Evolutionary conservation across 2,113 vertebrate species (phyloP).

Genomic region (Ptilonorhynchus violaceus): DNA sequence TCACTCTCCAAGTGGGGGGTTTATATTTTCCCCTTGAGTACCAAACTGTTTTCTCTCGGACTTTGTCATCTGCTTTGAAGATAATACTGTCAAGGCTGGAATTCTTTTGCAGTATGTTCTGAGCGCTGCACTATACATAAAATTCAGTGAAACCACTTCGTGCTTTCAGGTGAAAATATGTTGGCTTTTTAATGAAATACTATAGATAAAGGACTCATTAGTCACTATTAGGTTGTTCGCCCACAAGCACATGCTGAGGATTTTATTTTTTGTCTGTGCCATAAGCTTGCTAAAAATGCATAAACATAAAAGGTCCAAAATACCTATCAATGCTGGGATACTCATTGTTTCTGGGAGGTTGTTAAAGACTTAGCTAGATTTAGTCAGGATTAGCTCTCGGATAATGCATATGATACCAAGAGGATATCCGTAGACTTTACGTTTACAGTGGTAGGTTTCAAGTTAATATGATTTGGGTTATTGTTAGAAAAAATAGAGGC

Average conservation of each 20-base stretch:
- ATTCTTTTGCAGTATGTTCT: not conserved
- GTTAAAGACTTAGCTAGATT: constrained; percentile 34
- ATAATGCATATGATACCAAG: not conserved
- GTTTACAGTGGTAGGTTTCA: not conserved
- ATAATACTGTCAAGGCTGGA: not conserved
- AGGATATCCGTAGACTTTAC: not conserved
- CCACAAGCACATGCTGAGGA: not conserved
- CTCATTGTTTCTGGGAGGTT: not conserved
- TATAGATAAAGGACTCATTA: not conserved
- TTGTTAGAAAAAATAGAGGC: not conserved
- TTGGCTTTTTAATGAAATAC: not conserved
- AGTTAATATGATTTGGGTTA: not conserved
- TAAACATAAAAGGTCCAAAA: not conserved
- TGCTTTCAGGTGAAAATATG: not conserved
- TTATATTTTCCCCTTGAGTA: not conserved
- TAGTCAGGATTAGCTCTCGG: constrained; percentile 3
- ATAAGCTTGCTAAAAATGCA: not conserved
- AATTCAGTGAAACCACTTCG: not conserved
- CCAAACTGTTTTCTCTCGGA: not conserved
- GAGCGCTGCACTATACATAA: not conserved
- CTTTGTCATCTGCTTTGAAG: not conserved
- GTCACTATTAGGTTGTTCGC: not conserved
- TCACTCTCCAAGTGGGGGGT: not conserved
- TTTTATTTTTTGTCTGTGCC: not conserved
- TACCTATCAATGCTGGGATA: not conserved